phyloP scores from a whole-genome alignment of 2,113 vertebrate species.

The Elaphurus davidianus region DNA sequence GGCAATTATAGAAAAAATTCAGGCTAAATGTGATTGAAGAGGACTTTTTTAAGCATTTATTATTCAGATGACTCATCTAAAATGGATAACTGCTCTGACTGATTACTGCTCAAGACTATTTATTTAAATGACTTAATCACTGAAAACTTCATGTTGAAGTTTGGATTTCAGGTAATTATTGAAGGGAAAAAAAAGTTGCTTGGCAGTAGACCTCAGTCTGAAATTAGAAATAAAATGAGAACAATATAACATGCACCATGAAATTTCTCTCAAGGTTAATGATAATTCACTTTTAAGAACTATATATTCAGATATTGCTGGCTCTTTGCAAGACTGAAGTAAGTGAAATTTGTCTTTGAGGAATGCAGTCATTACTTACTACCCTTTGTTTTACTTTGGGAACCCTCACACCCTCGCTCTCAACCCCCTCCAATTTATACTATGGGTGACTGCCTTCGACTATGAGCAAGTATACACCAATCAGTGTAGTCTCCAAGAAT shows the following conservation, averaged over 20 bases:
- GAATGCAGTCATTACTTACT: neutral
- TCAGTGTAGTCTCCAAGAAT: neutral
- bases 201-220: constrained; percentile 38
- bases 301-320: neutral
- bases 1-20: constrained; percentile 57
- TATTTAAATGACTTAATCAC: constrained; percentile 70
- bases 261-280: constrained; percentile 68
- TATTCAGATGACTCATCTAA: constrained; percentile 70
- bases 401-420: fast-evolving
- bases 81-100: constrained; percentile 63
- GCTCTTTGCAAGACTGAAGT: neutral
- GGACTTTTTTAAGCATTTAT: constrained; percentile 52
- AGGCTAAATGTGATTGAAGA: constrained; percentile 47
- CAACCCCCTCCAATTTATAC: neutral
- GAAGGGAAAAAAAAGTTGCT: constrained; percentile 57
- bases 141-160: constrained; percentile 53
- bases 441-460: neutral
- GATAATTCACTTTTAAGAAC: constrained; percentile 36
- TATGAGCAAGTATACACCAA: neutral
- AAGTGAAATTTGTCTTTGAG: neutral
- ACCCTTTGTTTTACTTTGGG: neutral
- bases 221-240: constrained; percentile 68
- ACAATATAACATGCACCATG: constrained; percentile 61
- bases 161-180: constrained; percentile 69
- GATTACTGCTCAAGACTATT: constrained; percentile 64